Evolutionary conservation across 1,140 invertebrate genomes (phyloP), one percentile per base, ranked within the genome.

Genomic region (Anastrepha obliqua): DNA sequence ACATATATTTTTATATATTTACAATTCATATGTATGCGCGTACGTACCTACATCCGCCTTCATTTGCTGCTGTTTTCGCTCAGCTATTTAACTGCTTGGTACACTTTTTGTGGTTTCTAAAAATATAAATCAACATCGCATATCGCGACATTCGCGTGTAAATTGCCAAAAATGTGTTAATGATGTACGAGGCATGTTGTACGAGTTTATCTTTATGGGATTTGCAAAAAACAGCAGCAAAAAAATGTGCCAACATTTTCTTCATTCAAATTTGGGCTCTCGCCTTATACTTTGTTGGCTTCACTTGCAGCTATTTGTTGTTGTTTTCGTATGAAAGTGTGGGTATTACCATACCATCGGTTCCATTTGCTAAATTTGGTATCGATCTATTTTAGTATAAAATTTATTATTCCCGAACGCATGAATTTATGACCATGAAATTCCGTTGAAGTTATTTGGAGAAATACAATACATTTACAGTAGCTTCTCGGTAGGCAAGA

Each of bases 101-200:
- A n/a, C 39, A 47, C 29, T 51, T 47, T 44, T 47, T 74, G 70
- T 20, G 70, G 2, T 17, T 47, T 74, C 60, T 74, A 74, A 47
- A 17, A 55, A 51, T 29, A 81, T 81, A 81, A 81, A 81, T 81
- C 74, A 81, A 51, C 74, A 81, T 58, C 47, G 44, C 74, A 51
- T 81, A 81, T 81, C 74, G 74, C 74, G 47, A 81, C 47, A 81
- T 81, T 81, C 47, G 74, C 74, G 44, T 81, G 47, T 81, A 58
- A 81, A 81, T 55, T 81, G 74, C 74, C 74, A 81, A 81, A 81
- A 81, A 81, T 81, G 74, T 81, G 74, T 81, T 81, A 81, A 81
- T 81, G 74, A 81, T 81, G 47, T 55, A 81, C 74, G 47, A 81
- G 74, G 47, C 74, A 81, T 81, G 74, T 81, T 81, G 47, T 81